A percentile compares a stretch with the other conserved stretches of the same genome.
phyloP scores from a whole-genome alignment of 2,113 vertebrate species.

The Varanus salvator region DNA sequence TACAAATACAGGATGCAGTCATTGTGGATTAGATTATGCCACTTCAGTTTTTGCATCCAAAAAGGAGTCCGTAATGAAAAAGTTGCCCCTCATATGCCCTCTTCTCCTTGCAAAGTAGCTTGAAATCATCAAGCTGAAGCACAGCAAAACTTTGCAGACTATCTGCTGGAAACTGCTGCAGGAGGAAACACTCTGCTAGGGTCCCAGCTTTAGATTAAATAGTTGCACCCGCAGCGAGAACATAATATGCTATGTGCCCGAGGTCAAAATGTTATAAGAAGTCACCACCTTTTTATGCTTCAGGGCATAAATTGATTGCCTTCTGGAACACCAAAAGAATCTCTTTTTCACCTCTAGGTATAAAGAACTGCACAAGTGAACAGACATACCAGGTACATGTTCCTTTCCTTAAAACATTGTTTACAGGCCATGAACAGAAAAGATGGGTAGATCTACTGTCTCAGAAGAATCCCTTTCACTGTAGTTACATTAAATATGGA shows the following conservation, averaged over 20 bases:
- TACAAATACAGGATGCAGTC: constrained; percentile 17
- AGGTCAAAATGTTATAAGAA: neutral
- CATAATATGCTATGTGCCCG: neutral
- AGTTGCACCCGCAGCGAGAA: constrained; percentile 3
- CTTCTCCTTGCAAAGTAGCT: constrained; percentile 34
- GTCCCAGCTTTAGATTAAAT: neutral
- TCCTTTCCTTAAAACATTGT: constrained; percentile 22
- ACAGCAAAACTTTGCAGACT: constrained; percentile 17
- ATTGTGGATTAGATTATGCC: constrained; percentile 15
- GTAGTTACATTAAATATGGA: neutral
- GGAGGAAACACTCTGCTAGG: neutral
- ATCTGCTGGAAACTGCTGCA: constrained; percentile 19
- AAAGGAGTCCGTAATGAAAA: constrained; percentile 7
- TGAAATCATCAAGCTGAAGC: neutral
- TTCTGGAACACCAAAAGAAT: constrained; percentile 18
- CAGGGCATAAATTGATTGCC: constrained; percentile 2
- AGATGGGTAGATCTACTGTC: neutral
- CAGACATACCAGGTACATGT: neutral
- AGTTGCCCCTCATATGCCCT: neutral
- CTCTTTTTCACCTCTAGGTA: constrained; percentile 14
- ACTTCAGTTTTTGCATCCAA: constrained; percentile 24
- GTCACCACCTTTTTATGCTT: constrained; percentile 20
- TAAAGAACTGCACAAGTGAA: neutral
- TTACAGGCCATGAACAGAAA: neutral
- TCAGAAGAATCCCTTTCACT: neutral